Evolutionary conservation across 2,888 invertebrate species (phyloP).

Genomic region (Lomographa bimaculata): DNA sequence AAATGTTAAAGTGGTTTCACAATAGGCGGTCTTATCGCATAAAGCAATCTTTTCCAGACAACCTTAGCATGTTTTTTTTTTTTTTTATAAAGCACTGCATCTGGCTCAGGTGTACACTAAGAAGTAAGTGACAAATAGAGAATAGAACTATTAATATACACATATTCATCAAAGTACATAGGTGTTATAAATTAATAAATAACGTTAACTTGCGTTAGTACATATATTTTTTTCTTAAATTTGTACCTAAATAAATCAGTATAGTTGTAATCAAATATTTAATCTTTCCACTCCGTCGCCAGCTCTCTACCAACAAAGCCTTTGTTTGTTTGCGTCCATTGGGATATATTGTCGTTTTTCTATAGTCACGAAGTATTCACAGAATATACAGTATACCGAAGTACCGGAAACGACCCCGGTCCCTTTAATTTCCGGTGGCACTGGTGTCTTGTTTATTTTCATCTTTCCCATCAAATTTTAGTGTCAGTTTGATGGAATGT

Average conservation of each 20-base stretch:
- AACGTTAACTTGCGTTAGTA: too few relatives aligned
- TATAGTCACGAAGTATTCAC: slow-evolving; percentile 39
- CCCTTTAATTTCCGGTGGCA: slow-evolving; percentile 68
- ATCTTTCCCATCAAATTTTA: slow-evolving; percentile 52
- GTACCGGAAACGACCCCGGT: slow-evolving; percentile 51
- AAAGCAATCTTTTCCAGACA: too few relatives aligned
- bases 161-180: too few relatives aligned
- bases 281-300: slow-evolving; percentile 20
- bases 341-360: slow-evolving; percentile 50
- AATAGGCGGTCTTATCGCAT: too few relatives aligned
- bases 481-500: slow-evolving; percentile 39
- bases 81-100: too few relatives aligned
- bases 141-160: too few relatives aligned
- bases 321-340: slow-evolving; percentile 39
- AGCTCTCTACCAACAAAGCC: slow-evolving; percentile 28
- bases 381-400: slow-evolving; percentile 39
- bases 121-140: too few relatives aligned
- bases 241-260: slow-evolving; percentile 18
- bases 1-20: too few relatives aligned
- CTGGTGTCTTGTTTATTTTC: slow-evolving; percentile 59
- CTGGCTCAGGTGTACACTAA: too few relatives aligned
- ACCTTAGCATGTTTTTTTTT: too few relatives aligned
- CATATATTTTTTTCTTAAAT: too few relatives aligned
- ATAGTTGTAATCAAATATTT: slow-evolving; percentile 25
- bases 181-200: too few relatives aligned